These are phyloP conservation scores for Rousettus leschenaultii DNA, from an alignment of 2,113 vertebrate species.

Conservation along the genomic window DNA sequence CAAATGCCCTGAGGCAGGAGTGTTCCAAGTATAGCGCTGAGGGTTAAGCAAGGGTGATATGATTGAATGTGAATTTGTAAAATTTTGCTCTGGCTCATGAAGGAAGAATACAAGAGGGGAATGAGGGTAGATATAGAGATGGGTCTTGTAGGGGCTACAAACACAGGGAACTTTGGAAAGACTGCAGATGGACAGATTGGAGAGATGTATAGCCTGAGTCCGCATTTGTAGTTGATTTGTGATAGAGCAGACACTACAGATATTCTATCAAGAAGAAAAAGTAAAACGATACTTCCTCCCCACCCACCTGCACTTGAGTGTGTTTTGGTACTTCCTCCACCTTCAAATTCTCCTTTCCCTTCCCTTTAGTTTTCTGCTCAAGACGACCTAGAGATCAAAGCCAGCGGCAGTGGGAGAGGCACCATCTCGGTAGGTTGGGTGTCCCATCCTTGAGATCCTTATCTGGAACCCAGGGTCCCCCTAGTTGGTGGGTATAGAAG, in stretches of 20 bases:
- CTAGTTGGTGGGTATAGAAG: not conserved
- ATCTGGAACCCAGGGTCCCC: not conserved
- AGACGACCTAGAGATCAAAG: slow-evolving; percentile 35
- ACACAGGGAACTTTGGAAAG: not conserved
- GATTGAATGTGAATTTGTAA: not conserved
- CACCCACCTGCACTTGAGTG: not conserved
- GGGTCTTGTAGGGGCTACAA: not conserved
- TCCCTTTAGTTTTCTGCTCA: slow-evolving; percentile 35
- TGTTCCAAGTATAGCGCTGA: not conserved
- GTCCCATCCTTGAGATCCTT: not conserved
- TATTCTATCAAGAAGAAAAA: not conserved
- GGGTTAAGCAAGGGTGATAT: not conserved
- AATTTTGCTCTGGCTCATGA: not conserved
- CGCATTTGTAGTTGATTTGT: not conserved
- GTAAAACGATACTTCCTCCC: not conserved
- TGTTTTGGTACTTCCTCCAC: not conserved
- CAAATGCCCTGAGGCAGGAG: not conserved
- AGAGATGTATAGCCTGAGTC: not conserved
- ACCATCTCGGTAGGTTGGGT: slow-evolving; percentile 34
- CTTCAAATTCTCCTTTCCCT: not conserved
- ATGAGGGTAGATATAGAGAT: not conserved
- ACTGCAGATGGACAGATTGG: not conserved
- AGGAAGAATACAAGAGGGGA: not conserved
- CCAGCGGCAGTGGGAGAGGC: slow-evolving; percentile 1
- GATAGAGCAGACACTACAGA: not conserved